Base-by-base conservation (phyloP, 2,797 vertebrate genomes). In the Poeciliopsis presidionis region DNA sequence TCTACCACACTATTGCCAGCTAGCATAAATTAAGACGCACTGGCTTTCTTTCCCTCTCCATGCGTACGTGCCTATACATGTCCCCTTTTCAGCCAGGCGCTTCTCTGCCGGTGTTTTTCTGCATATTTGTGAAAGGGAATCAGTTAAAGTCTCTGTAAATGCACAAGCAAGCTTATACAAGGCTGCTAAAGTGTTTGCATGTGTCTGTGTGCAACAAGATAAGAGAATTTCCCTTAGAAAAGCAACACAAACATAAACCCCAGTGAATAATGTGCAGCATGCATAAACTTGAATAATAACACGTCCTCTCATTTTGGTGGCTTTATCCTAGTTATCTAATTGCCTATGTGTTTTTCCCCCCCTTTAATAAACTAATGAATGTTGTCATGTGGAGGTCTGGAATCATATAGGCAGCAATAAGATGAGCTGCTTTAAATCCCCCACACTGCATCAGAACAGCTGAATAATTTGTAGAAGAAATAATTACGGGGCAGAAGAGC, bases 401-500 rank as follows among this genome's bases (percentile, higher is more conserved):
- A 93, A 90, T 93, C 93, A 92, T 85, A 93, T 86, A 92, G 92
- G 88, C 91, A 88, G 91, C 93, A 92, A 92, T 95, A 94, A 94
- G 90, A 86, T 91, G 91, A 84, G 73, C 91, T 92, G 89, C 92
- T 93, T 95, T 93, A 94, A 92, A 92, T 80, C 88, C 87, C 87
- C 74, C 89, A 93, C 93, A 94, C 92, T 92, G 91, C 92, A 94
- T 93, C 90, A 92, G 93, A 73, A 74, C 82, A 94, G 93, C 95
- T 90, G 94, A 95, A 96, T 95, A 92, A 94, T 94, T 95, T 95
- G 92, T 90, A 88, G 90, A 92, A 74, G 78, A 95, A 95, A 95
- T 97, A 96, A 97, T 97, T 96, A 97, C 53, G 74, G 94, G 94
- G 95, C 93, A 94, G 94, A 95, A 92, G 96, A 95, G 92, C 93